Percentiles rank a stretch among this genome's conserved stretches.
Conservation (phyloP, 1,140 invertebrate species). For the Drosophila virilis region DNA sequence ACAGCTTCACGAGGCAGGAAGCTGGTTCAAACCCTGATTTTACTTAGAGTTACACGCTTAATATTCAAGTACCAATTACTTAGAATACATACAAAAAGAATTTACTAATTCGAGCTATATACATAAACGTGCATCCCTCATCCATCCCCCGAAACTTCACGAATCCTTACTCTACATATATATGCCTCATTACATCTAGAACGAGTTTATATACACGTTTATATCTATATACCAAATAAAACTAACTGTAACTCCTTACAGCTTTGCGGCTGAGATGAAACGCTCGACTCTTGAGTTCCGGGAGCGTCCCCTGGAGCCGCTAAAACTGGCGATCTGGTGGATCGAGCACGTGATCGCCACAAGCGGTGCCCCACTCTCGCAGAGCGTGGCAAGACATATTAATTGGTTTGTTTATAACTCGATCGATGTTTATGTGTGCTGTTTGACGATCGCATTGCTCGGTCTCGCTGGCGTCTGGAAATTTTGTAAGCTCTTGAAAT, state of each 20-base stretch:
- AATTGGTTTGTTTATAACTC: slow-evolving; percentile 87
- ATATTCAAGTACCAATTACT: too few relatives aligned
- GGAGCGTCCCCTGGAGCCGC: slow-evolving; percentile 84
- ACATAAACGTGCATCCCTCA: too few relatives aligned
- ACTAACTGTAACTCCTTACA: slow-evolving; percentile 56
- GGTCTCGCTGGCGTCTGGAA: slow-evolving; percentile 12
- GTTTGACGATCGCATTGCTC: slow-evolving; percentile 40
- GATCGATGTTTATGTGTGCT: slow-evolving; percentile 86
- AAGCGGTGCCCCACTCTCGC: slow-evolving; percentile 83
- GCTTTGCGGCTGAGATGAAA: slow-evolving; percentile 84
- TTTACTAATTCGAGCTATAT: too few relatives aligned
- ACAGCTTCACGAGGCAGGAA: too few relatives aligned
- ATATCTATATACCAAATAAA: too few relatives aligned
- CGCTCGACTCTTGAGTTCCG: slow-evolving; percentile 84
- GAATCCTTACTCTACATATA: too few relatives aligned
- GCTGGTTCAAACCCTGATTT: too few relatives aligned
- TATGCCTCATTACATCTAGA: too few relatives aligned
- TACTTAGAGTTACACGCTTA: too few relatives aligned
- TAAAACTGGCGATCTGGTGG: slow-evolving; percentile 86
- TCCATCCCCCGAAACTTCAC: too few relatives aligned
- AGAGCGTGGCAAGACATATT: slow-evolving; percentile 85
- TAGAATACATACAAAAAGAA: too few relatives aligned
- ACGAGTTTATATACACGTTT: too few relatives aligned
- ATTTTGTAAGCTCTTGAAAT: slow-evolving; percentile 6
- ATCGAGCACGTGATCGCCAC: slow-evolving; percentile 85